Evolutionary conservation across 2,888 invertebrate genomes (phyloP).

Genomic region (Melieria picta): DNA sequence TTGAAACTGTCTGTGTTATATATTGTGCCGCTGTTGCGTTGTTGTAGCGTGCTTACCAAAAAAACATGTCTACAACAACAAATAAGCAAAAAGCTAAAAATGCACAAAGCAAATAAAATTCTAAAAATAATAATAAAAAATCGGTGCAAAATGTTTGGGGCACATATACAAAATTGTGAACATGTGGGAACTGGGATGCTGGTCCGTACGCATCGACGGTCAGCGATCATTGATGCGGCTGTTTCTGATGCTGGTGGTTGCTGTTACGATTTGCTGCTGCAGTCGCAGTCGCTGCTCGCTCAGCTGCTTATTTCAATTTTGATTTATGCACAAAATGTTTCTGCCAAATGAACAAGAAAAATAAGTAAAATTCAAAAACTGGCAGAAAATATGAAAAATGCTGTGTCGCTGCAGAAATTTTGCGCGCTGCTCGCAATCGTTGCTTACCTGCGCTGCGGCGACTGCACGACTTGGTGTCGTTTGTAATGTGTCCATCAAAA

Average conservation of each 20-base stretch:
- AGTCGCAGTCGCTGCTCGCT: slow-evolving; percentile 40
- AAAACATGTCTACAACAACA: too few relatives aligned
- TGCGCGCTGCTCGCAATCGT: slow-evolving; percentile 6
- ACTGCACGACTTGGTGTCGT: slow-evolving; percentile 41
- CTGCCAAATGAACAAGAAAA: slow-evolving; percentile 51
- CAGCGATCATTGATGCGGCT: slow-evolving; percentile 15
- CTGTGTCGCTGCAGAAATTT: slow-evolving; percentile 44
- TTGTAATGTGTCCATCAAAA: slow-evolving; percentile 63
- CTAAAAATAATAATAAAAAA: too few relatives aligned
- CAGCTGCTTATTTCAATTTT: slow-evolving; percentile 57
- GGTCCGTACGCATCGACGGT: slow-evolving; percentile 16
- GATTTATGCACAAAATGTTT: slow-evolving; percentile 60
- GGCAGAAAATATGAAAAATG: slow-evolving; percentile 58
- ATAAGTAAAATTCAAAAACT: too few relatives aligned
- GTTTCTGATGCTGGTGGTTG: slow-evolving; percentile 40
- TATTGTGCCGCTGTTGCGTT: neutral
- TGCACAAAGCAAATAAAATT: neutral
- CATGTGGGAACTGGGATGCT: slow-evolving; percentile 55
- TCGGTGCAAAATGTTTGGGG: neutral
- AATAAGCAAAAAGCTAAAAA: slow-evolving; percentile 4
- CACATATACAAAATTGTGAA: slow-evolving; percentile 31
- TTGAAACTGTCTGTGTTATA: slow-evolving; percentile 1
- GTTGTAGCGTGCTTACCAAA: neutral
- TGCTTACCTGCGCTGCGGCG: neutral
- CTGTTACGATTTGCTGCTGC: slow-evolving; percentile 42